Conservation (phyloP, 2,113 vertebrate genomes). For the Thalassoma bifasciatum region DNA sequence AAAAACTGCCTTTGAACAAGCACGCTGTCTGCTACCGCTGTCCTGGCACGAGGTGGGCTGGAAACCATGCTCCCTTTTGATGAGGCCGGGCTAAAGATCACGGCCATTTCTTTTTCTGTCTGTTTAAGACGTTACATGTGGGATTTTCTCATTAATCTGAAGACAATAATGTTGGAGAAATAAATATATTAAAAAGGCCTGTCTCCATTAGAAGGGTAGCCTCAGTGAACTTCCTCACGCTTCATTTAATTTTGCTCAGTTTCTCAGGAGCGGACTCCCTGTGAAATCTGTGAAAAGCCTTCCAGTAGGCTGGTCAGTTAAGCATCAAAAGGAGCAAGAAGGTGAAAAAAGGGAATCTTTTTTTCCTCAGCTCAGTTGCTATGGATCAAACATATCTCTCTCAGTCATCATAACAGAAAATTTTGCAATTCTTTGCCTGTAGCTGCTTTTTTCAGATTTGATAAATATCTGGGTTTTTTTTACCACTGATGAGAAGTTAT, state of each 20-base stretch:
- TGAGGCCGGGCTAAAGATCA: constrained; percentile 62
- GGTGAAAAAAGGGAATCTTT: constrained; percentile 64
- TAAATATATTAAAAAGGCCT: constrained; percentile 71
- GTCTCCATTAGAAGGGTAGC: constrained; percentile 67
- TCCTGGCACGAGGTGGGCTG: constrained; percentile 71
- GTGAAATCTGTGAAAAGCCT: constrained; percentile 69
- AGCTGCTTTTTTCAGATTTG: not conserved
- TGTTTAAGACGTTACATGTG: constrained; percentile 62
- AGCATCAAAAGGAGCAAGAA: constrained; percentile 60
- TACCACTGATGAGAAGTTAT: not conserved
- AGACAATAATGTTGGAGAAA: constrained; percentile 67
- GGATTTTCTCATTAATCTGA: constrained; percentile 69
- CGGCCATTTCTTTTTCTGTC: constrained; percentile 60
- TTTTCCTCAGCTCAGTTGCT: constrained; percentile 39
- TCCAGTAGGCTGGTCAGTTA: constrained; percentile 69
- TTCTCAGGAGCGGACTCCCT: constrained; percentile 63
- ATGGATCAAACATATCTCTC: constrained; percentile 43
- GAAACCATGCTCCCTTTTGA: constrained; percentile 63
- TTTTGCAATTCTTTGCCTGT: constrained; percentile 6
- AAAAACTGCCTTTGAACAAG: constrained; percentile 86
- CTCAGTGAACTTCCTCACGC: constrained; percentile 61
- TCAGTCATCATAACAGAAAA: constrained; percentile 14
- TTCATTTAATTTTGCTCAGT: constrained; percentile 71
- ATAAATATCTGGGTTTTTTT: not conserved
- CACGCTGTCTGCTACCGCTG: constrained; percentile 66